Base-by-base conservation (phyloP, 2,888 invertebrate genomes). In the Boloria selene region DNA sequence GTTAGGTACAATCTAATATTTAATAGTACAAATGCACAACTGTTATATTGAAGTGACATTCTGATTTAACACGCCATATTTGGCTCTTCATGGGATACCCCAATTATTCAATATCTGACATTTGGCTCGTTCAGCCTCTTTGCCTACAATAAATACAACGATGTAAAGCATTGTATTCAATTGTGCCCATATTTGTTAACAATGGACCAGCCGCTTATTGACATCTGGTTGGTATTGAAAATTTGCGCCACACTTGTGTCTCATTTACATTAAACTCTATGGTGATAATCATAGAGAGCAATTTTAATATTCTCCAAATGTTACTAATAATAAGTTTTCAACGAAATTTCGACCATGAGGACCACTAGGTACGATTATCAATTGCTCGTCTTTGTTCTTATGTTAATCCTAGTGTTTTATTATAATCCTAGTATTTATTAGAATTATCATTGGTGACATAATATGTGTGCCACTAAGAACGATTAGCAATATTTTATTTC, bases 101-200 rank as follows among this genome's bases (percentile, higher is more conserved):
- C 87, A 88, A 90, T 89, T 89, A 87, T 82, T 77, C 84, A 87
- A 87, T 85, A 75, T 82, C 78, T 80, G 87, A 87, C 90, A 90
- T 89, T 90, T 90, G 91, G 87, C 82, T 76, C 77, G 70, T 76
- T 80, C 77, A 74, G 75, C 73, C 77, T 77, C 83, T 82, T 84
- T 79, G 85, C 84, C 82, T 82, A 72, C 75, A 73, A 80, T 79
- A 84, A 89, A 89, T 86, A 84, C 85, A 86, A 87, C 88, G 85
- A 86, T 85, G 84, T 83, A 78, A 76, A 77, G 78, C 82, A 84
- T 90, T 90, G 88, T 90, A 82, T 81, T 74, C 86, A 83, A 87
- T 90, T 89, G 90, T 88, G 84, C 84, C 83, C 85, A 81, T 87
- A 88, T 88, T 89, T 88, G 88, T 86, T 87, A 86, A 91, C 91